These are phyloP conservation scores for Sapayoa aenigma DNA, from an alignment of 2,113 vertebrate genomes.

Conservation along the genomic window DNA sequence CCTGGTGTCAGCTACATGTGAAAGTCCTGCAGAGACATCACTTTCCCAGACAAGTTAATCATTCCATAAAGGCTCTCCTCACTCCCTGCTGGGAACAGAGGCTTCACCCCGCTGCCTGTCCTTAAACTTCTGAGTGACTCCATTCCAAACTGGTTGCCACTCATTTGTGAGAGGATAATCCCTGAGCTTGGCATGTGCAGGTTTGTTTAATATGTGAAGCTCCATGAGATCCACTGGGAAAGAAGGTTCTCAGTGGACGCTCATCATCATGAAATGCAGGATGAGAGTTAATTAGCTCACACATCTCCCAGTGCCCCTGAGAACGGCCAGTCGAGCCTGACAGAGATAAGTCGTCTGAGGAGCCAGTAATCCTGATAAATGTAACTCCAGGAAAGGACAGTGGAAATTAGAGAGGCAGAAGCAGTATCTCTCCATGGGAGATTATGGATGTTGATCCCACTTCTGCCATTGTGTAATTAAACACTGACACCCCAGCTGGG, in stretches of 20 bases:
- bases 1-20: not conserved
- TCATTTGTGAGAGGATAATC: not conserved
- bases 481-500: not conserved
- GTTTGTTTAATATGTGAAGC: conserved; percentile 22
- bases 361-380: conserved; percentile 7
- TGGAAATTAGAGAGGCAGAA: not conserved
- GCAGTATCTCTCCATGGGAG: not conserved
- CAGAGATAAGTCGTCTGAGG: conserved; percentile 50
- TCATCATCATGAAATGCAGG: conserved; percentile 8
- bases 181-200: not conserved
- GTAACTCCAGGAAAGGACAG: not conserved
- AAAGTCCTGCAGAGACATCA: conserved; percentile 30
- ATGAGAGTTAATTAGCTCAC: conserved; percentile 53
- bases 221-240: conserved; percentile 45
- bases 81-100: not conserved
- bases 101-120: not conserved
- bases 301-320: not conserved
- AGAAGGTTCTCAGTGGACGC: conserved; percentile 23
- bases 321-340: conserved; percentile 41
- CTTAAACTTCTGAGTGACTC: not conserved
- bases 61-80: not conserved
- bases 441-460: not conserved
- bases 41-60: conserved; percentile 54
- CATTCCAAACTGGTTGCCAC: not conserved
- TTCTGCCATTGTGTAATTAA: not conserved